phyloP scores from a whole-genome alignment of 2,797 vertebrate species.

The Hybognathus amarus region DNA sequence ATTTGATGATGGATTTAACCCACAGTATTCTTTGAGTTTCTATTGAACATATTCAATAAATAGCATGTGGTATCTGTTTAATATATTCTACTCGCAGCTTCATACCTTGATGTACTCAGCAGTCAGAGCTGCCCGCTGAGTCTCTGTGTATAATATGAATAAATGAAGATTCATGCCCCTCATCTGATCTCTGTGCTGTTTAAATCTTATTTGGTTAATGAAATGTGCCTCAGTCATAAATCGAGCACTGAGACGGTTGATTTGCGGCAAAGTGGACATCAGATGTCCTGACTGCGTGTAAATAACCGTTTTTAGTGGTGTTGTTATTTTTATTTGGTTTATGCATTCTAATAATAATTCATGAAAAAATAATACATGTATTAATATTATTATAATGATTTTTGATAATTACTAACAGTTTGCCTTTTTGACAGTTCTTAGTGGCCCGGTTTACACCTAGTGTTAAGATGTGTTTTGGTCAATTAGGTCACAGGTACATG shows the following conservation, averaged over 20 bases:
- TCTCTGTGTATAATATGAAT: constrained; percentile 37
- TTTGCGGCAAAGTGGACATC: constrained; percentile 50
- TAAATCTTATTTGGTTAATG: constrained; percentile 42
- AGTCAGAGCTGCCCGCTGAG: constrained; percentile 13
- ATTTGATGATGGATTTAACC: neutral
- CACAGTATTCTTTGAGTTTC: neutral
- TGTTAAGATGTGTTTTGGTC: too few relatives aligned
- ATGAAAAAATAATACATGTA: too few relatives aligned
- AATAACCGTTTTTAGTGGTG: too few relatives aligned
- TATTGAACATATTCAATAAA: neutral
- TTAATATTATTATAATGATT: neutral
- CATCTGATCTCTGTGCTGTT: constrained; percentile 11
- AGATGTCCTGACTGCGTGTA: constrained; percentile 37
- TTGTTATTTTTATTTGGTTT: too few relatives aligned
- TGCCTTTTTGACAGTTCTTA: neutral
- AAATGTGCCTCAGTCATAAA: constrained; percentile 34
- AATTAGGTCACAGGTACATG: too few relatives aligned
- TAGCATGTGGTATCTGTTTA: neutral
- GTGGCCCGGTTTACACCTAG: neutral
- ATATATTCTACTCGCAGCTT: neutral
- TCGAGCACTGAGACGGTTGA: constrained; percentile 30
- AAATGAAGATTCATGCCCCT: constrained; percentile 46
- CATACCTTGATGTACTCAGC: neutral
- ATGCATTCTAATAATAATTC: too few relatives aligned
- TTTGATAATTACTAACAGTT: too few relatives aligned